These are phyloP conservation scores for Neomonachus schauinslandi DNA, from an alignment of 2,113 vertebrate species.

Conservation along the genomic window DNA sequence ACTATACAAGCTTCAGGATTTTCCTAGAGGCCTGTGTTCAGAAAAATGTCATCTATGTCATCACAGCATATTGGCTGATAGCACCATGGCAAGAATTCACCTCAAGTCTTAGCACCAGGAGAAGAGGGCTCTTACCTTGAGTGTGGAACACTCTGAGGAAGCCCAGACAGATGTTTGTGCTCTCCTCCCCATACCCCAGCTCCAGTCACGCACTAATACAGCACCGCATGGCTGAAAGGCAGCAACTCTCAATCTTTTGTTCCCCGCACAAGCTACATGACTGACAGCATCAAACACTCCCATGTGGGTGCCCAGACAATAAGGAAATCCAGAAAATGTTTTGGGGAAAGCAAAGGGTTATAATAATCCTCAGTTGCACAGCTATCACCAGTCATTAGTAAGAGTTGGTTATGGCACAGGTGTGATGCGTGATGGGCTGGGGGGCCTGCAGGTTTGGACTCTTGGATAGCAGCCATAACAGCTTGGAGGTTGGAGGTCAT, in stretches of 20 bases:
- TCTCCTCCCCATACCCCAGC: too few species aligned
- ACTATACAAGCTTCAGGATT: not conserved
- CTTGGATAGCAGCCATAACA: not conserved
- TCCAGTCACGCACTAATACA: not conserved
- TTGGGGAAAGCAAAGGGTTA: not conserved
- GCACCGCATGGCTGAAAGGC: not conserved
- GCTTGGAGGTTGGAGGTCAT: not conserved
- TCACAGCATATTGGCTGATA: not conserved
- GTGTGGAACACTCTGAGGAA: not conserved
- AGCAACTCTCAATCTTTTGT: not conserved
- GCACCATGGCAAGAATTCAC: not conserved
- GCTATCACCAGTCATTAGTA: not conserved
- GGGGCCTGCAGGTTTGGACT: not conserved
- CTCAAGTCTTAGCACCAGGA: not conserved
- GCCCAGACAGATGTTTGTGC: not conserved
- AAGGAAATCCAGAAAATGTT: not conserved
- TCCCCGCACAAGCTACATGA: not conserved
- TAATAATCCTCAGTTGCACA: not conserved
- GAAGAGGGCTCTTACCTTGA: not conserved
- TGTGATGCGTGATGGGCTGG: not conserved
- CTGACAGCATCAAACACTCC: not conserved
- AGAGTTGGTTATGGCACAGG: too few species aligned
- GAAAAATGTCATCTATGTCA: not conserved
- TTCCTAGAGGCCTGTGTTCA: not conserved
- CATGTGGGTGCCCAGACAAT: not conserved